Evolutionary conservation across 2,888 invertebrate genomes (phyloP).

Genomic region (Nesidiocoris tenuis): DNA sequence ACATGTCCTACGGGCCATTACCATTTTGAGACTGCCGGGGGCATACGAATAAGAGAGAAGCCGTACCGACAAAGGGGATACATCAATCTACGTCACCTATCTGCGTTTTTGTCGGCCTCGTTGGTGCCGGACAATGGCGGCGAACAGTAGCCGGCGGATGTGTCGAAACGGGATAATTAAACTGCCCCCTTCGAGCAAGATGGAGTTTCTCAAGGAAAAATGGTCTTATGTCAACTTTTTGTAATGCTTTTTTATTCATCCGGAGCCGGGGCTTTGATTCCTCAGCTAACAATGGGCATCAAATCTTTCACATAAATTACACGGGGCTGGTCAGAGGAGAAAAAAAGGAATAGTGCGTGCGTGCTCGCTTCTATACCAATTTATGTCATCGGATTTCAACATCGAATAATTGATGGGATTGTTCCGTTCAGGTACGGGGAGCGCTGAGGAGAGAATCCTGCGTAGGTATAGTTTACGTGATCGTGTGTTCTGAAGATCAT

Average conservation of each 20-base stretch:
- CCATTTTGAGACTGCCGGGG: slow-evolving; percentile 4
- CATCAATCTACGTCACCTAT: slow-evolving; percentile 43
- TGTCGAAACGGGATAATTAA: slow-evolving; percentile 45
- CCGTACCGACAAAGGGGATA: slow-evolving; percentile 39
- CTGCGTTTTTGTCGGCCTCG: slow-evolving; percentile 40
- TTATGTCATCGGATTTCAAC: not conserved
- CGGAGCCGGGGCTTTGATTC: slow-evolving; percentile 30
- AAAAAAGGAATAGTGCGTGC: not conserved
- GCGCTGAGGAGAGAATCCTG: no score
- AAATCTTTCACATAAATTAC: slow-evolving; percentile 35
- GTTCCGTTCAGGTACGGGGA: no score
- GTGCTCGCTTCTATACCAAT: not conserved
- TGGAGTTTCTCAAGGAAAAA: slow-evolving; percentile 32
- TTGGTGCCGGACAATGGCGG: slow-evolving; percentile 32
- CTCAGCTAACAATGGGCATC: slow-evolving; percentile 37
- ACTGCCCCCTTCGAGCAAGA: slow-evolving; percentile 34
- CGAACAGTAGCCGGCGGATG: slow-evolving; percentile 44
- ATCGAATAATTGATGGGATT: no score
- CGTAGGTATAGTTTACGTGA: no score
- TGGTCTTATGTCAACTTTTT: slow-evolving; percentile 42
- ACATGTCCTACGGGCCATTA: slow-evolving; percentile 39
- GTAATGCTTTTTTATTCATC: slow-evolving; percentile 6
- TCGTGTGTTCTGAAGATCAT: no score
- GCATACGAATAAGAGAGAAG: slow-evolving; percentile 5
- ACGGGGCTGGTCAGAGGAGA: slow-evolving; percentile 1